phyloP scores from a whole-genome alignment of 2,113 vertebrate genomes.

The Oncorhynchus clarkii region DNA sequence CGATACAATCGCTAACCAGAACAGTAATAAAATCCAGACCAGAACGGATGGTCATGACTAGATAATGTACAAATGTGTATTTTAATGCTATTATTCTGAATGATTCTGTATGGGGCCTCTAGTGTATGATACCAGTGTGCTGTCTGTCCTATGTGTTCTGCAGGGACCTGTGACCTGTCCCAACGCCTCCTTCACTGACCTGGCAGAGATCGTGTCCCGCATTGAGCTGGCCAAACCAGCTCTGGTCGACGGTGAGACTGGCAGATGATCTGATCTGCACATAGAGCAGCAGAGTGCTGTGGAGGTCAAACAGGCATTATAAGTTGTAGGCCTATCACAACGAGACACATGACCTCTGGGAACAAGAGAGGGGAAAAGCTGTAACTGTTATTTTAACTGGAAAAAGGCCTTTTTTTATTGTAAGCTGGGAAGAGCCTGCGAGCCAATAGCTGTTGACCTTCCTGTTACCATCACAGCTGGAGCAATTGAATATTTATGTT shows the following conservation, averaged over 20 bases:
- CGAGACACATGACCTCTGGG: not conserved
- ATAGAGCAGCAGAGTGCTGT: no score
- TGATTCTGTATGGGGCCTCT: not conserved
- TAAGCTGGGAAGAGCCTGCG: no score
- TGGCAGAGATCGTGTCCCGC: slow-evolving; percentile 92
- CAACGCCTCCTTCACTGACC: slow-evolving; percentile 91
- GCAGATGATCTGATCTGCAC: not conserved
- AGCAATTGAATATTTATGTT: slow-evolving; percentile 2
- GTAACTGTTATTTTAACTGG: no score
- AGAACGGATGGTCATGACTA: no score
- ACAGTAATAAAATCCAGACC: no score
- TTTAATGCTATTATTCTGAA: not conserved
- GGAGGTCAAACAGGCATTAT: no score
- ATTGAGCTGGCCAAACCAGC: slow-evolving; percentile 85
- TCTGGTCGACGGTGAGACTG: slow-evolving; percentile 81
- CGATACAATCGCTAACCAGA: no score
- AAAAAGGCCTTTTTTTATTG: no score
- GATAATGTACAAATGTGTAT: not conserved
- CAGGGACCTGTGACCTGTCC: slow-evolving; percentile 77
- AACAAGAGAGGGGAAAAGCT: not conserved
- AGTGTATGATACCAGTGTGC: not conserved
- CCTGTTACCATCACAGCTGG: not conserved
- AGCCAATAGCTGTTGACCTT: not conserved
- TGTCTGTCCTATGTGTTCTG: slow-evolving; percentile 3
- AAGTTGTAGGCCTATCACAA: no score